Evolutionary conservation across 2,113 vertebrate genomes (phyloP).

Genomic region (Hassar affinis): DNA sequence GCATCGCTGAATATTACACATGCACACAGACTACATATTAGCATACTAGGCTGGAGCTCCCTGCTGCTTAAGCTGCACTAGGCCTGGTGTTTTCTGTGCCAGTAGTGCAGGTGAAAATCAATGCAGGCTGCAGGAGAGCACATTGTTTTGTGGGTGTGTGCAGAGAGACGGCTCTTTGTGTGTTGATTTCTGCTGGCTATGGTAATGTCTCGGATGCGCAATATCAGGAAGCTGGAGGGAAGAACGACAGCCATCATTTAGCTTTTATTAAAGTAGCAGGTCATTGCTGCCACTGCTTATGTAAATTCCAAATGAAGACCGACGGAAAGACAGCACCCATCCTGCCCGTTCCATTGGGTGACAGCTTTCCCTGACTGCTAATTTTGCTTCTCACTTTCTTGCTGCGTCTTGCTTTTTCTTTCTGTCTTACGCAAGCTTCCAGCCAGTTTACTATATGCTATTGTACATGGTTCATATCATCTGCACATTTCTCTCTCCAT

Average conservation of each 20-base stretch:
- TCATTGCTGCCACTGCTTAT: conserved; percentile 21
- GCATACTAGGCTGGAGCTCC: conserved; percentile 18
- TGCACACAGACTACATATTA: background rate
- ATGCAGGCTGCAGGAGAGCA: conserved; percentile 25
- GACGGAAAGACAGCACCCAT: background rate
- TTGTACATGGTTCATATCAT: background rate
- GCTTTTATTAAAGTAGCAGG: background rate
- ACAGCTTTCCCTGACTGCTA: conserved; percentile 5
- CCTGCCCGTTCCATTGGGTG: background rate
- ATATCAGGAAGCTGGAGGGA: background rate
- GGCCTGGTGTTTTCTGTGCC: conserved; percentile 22
- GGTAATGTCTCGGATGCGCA: conserved; percentile 15
- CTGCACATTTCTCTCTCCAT: background rate
- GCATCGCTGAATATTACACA: conserved; percentile 4
- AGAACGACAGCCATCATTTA: conserved; percentile 22
- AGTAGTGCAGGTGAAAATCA: conserved; percentile 33
- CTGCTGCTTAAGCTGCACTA: background rate
- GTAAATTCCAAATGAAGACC: conserved; percentile 55
- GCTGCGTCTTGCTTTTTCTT: background rate
- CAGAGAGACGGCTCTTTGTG: background rate
- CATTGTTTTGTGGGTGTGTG: conserved; percentile 5
- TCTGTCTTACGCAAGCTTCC: background rate
- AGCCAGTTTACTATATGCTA: background rate
- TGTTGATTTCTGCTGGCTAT: conserved; percentile 18
- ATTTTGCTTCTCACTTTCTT: conserved; percentile 9